phyloP scores from a whole-genome alignment of 2,888 invertebrate species.

The Polietes domitor region DNA sequence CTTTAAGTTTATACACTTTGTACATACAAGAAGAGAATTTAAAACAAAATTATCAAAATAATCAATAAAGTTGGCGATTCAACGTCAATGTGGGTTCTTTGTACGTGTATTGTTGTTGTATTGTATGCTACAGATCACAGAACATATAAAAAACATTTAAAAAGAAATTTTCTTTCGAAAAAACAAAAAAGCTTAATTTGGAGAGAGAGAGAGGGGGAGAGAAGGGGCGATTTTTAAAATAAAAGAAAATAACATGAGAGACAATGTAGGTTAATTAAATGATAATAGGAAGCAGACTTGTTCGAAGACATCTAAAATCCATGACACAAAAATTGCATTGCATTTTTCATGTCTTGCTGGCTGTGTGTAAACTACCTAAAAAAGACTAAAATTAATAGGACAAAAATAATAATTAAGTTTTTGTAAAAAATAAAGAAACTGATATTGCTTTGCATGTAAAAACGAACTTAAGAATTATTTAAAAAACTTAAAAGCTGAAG shows the following conservation, averaged over 20 bases:
- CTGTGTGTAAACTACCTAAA: neutral
- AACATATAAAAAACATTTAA: slow-evolving; percentile 72
- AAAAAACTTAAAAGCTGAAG: slow-evolving; percentile 31
- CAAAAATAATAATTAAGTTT: slow-evolving; percentile 34
- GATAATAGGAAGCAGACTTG: slow-evolving; percentile 54
- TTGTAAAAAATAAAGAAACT: neutral
- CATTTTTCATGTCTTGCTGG: slow-evolving; percentile 49
- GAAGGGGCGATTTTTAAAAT: too few relatives aligned
- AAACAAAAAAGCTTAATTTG: slow-evolving; percentile 42
- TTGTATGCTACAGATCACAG: slow-evolving; percentile 81
- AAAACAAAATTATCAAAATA: slow-evolving; percentile 28
- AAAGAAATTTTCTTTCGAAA: slow-evolving; percentile 57
- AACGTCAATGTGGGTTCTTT: slow-evolving; percentile 64
- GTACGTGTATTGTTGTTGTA: too few relatives aligned
- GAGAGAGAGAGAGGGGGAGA: neutral
- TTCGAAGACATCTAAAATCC: neutral
- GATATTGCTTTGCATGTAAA: slow-evolving; percentile 60
- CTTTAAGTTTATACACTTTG: slow-evolving; percentile 32
- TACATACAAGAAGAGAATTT: slow-evolving; percentile 43
- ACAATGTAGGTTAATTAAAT: slow-evolving; percentile 24
- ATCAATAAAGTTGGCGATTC: neutral
- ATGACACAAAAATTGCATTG: slow-evolving; percentile 48
- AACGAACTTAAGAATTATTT: slow-evolving; percentile 58
- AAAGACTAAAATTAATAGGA: slow-evolving; percentile 64
- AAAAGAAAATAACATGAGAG: slow-evolving; percentile 1